A percentile compares a stretch with the other conserved stretches of the same genome.
Evolutionary conservation across 2,113 vertebrate species (phyloP).

Genomic region (Centropus unirufus): DNA sequence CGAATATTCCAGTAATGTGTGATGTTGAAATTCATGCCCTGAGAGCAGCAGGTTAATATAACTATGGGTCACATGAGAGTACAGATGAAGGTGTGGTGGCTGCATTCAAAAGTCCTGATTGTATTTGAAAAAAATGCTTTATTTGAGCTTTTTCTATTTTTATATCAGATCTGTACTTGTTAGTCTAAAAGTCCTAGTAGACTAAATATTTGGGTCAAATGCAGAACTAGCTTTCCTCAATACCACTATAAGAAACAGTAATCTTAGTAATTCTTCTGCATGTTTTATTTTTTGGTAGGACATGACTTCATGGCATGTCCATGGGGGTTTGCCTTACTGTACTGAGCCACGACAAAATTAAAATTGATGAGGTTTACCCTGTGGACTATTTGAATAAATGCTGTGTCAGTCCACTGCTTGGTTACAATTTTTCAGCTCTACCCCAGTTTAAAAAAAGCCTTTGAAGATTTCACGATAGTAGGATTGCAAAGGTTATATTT

Average conservation of each 20-base stretch:
- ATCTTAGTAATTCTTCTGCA: not conserved
- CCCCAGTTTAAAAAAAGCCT: not conserved
- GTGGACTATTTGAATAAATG: not conserved
- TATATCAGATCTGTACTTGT: not conserved
- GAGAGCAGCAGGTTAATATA: not conserved
- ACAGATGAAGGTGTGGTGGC: not conserved
- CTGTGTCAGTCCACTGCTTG: not conserved
- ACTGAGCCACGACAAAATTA: not conserved
- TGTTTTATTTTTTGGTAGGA: not conserved
- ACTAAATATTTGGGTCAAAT: not conserved
- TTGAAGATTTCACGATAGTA: constrained; percentile 2
- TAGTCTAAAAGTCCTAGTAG: not conserved
- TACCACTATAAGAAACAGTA: not conserved
- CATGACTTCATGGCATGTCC: not conserved
- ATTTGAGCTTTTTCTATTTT: not conserved
- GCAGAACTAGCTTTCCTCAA: not conserved
- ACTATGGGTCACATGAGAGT: not conserved
- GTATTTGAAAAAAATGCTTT: not conserved
- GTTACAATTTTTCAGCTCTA: not conserved
- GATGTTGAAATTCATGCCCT: not conserved
- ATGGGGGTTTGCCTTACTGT: not conserved
- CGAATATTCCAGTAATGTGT: not conserved
- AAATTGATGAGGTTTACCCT: not conserved
- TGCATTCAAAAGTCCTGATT: not conserved
- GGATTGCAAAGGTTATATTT: constrained; percentile 4